Conservation (phyloP, 1,140 invertebrate species). For the Telenomus remus region DNA sequence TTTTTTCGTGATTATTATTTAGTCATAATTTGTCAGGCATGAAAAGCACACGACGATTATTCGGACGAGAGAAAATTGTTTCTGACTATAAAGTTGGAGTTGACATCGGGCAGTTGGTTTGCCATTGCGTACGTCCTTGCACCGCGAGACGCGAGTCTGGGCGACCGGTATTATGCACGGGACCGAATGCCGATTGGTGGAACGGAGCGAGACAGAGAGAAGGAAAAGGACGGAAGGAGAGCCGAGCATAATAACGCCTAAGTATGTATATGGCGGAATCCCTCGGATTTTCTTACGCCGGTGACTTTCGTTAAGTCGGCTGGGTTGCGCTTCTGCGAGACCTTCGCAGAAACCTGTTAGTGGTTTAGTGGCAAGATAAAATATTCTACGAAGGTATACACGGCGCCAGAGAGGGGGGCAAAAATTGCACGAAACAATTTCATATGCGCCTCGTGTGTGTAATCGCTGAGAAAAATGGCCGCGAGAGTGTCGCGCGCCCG, state of each 20-base stretch:
- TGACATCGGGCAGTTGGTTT: conserved; percentile 39
- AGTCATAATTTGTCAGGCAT: conserved; percentile 27
- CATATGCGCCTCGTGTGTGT: conserved; percentile 3
- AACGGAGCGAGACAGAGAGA: no score
- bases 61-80: no score
- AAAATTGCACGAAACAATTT: conserved; percentile 45
- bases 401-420: conserved; percentile 14
- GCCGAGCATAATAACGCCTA: conserved; percentile 56
- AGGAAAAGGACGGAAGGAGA: no score
- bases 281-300: conserved; percentile 62
- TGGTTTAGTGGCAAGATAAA: conserved; percentile 61
- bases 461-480: neutral
- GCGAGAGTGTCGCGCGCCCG: neutral
- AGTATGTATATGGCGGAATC: conserved; percentile 59
- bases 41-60: neutral
- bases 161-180: conserved; percentile 52
- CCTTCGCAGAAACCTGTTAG: conserved; percentile 65
- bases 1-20: no score
- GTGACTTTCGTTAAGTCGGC: conserved; percentile 59
- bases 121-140: conserved; percentile 56
- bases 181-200: conserved; percentile 59
- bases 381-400: conserved; percentile 54
- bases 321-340: conserved; percentile 46
- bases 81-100: no score
- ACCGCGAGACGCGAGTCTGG: conserved; percentile 45